Percentiles rank a stretch among this genome's conserved stretches.
These are phyloP conservation scores for Xylophagus ater DNA, from an alignment of 2,888 invertebrate species.

Conservation along the genomic window DNA sequence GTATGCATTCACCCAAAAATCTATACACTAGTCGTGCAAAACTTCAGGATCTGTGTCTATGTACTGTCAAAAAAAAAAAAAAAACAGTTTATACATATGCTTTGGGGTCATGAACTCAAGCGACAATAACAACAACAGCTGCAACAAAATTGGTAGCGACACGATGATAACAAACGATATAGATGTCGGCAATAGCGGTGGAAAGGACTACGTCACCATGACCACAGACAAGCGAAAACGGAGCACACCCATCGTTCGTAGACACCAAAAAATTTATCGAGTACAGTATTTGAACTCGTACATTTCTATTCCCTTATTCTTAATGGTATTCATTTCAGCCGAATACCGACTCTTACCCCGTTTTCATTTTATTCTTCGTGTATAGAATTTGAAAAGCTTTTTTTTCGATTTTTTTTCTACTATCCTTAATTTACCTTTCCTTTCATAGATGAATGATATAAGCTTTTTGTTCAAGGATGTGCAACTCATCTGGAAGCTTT, in stretches of 20 bases:
- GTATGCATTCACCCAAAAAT: background rate
- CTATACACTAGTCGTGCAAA: background rate
- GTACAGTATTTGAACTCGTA: too few species aligned
- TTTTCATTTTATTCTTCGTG: too few species aligned
- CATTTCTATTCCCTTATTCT: background rate
- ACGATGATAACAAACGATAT: conserved; percentile 9
- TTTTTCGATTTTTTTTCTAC: too few species aligned
- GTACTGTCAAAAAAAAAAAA: too few species aligned
- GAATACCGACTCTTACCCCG: too few species aligned
- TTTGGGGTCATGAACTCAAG: conserved; percentile 15
- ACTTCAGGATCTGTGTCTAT: background rate
- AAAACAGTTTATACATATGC: conserved; percentile 4
- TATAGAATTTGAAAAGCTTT: too few species aligned
- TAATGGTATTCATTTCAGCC: too few species aligned
- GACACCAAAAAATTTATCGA: conserved; percentile 21
- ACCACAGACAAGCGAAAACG: conserved; percentile 28
- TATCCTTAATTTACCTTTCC: too few species aligned
- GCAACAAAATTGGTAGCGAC: conserved; percentile 4
- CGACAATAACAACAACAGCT: conserved; percentile 13
- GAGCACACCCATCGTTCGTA: conserved; percentile 17
- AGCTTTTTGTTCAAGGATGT: too few species aligned
- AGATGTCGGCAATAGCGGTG: conserved; percentile 3
- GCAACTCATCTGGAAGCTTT: too few species aligned
- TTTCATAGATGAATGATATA: too few species aligned
- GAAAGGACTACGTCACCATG: conserved; percentile 22